These are phyloP conservation scores for Rhipidura dahli DNA, from an alignment of 2,113 vertebrate species.

Conservation along the genomic window DNA sequence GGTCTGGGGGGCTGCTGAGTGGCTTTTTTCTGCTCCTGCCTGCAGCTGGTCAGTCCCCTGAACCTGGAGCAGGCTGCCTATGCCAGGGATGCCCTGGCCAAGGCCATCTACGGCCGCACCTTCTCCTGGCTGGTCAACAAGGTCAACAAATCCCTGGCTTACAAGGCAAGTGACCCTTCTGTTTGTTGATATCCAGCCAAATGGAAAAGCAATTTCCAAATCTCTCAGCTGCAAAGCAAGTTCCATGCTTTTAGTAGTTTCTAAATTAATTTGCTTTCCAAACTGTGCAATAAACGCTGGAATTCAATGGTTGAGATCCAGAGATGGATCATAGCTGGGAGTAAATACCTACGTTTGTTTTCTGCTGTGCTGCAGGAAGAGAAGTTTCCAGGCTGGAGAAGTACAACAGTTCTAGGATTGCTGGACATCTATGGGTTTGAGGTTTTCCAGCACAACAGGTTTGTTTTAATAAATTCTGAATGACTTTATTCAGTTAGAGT, in stretches of 20 bases:
- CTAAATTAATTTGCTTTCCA: not conserved
- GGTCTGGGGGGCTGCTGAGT: not conserved
- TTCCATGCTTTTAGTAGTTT: not conserved
- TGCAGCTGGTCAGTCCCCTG: constrained; percentile 89
- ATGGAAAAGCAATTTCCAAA: accelerated
- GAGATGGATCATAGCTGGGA: not conserved
- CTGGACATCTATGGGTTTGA: constrained; percentile 98
- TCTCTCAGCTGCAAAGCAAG: not conserved
- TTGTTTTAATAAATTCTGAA: not conserved
- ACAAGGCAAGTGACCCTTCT: constrained; percentile 75
- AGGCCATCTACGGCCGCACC: constrained; percentile 93
- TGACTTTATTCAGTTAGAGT: not conserved
- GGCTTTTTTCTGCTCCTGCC: not conserved
- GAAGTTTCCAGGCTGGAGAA: constrained; percentile 80
- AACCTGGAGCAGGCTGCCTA: constrained; percentile 94
- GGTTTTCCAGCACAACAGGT: constrained; percentile 98
- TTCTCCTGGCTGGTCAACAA: constrained; percentile 97
- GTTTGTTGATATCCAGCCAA: not conserved
- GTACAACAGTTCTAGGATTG: constrained; percentile 87
- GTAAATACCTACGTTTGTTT: not conserved
- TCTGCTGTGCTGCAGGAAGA: constrained; percentile 75
- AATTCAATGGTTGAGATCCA: too few relatives aligned
- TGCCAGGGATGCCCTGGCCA: constrained; percentile 89
- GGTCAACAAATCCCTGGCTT: constrained; percentile 90
- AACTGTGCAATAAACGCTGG: not conserved